A percentile compares a stretch with the other conserved stretches of the same genome.
These are phyloP conservation scores for Tromatobia lineatoria DNA, from an alignment of 2,888 invertebrate species.

Conservation along the genomic window DNA sequence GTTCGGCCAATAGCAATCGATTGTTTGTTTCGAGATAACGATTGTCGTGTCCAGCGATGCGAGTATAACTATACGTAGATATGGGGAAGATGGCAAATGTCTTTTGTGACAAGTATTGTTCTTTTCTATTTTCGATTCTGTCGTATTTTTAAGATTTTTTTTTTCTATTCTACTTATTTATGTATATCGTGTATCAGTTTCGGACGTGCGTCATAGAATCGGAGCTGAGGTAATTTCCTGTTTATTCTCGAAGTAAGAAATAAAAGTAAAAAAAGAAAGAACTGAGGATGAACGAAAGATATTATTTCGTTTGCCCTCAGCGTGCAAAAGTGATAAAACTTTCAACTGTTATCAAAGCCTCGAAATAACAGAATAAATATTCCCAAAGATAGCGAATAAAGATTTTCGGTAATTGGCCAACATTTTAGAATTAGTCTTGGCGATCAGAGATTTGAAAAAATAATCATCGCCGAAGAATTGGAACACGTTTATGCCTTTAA, in stretches of 20 bases:
- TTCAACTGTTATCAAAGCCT: neutral
- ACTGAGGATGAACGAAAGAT: neutral
- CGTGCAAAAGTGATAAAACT: neutral
- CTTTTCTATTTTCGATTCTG: conserved; percentile 12
- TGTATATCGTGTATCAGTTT: neutral
- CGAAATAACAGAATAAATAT: neutral
- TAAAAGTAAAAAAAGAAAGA: neutral
- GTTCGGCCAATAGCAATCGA: conserved; percentile 15
- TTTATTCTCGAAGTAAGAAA: neutral
- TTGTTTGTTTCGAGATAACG: conserved; percentile 22
- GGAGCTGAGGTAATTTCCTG: neutral
- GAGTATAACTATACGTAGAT: conserved; percentile 30
- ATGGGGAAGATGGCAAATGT: neutral
- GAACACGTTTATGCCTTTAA: no score
- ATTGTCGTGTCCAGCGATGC: neutral
- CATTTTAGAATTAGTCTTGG: neutral
- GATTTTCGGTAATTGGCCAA: neutral
- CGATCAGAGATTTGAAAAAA: neutral
- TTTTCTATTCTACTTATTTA: neutral
- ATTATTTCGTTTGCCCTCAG: neutral
- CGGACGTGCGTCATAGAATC: neutral
- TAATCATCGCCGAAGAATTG: neutral
- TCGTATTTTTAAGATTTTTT: conserved; percentile 3
- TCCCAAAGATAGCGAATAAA: neutral
- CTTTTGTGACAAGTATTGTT: neutral